phyloP scores from a whole-genome alignment of 2,113 vertebrate genomes.

The Struthidea cinerea region DNA sequence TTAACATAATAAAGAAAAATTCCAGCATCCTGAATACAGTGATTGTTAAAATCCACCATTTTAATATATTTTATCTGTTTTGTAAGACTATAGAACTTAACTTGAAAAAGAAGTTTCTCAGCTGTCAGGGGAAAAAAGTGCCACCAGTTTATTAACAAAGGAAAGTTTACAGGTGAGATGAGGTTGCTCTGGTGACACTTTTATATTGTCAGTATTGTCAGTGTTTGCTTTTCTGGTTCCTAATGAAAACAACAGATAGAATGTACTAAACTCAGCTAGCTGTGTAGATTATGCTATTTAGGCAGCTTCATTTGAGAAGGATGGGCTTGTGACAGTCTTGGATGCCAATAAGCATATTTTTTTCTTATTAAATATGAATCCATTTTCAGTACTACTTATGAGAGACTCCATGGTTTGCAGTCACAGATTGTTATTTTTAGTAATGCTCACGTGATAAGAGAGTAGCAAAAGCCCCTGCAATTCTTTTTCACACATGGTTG shows the following conservation, averaged over 20 bases:
- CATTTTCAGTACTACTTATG: neutral
- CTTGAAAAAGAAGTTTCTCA: neutral
- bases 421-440: neutral
- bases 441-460: neutral
- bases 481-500: neutral
- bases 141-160: neutral
- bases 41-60: fast-evolving
- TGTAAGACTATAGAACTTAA: neutral
- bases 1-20: neutral
- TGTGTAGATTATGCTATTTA: neutral
- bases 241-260: neutral
- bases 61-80: neutral
- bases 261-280: neutral
- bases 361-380: neutral
- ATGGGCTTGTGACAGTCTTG: neutral
- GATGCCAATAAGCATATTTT: neutral
- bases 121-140: neutral
- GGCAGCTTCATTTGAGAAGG: neutral
- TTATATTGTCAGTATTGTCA: neutral
- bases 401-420: neutral
- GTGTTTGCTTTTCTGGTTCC: neutral
- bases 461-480: neutral
- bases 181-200: neutral
- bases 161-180: neutral
- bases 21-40: neutral